Percentiles rank a stretch among this genome's conserved stretches.
Conservation (phyloP, 1,140 invertebrate genomes). For the Lasaia peninsularis region DNA sequence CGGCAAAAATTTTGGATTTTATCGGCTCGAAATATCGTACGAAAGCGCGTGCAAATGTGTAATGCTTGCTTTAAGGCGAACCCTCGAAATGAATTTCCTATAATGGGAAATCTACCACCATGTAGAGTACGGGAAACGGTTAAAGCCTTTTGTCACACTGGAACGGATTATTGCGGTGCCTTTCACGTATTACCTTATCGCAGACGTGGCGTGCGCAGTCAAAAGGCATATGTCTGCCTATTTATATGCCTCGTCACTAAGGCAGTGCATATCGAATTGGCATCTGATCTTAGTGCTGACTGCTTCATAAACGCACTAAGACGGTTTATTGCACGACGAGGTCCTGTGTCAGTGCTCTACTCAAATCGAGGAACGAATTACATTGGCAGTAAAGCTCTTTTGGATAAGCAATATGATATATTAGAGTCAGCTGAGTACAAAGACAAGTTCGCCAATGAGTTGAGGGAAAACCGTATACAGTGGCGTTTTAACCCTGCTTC, state of each 20-base stretch:
- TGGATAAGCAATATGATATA: slow-evolving; percentile 19
- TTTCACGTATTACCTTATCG: background rate
- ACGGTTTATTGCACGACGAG: slow-evolving; percentile 46
- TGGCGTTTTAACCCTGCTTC: slow-evolving; percentile 31
- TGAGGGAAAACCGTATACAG: slow-evolving; percentile 23
- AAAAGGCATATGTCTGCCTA: slow-evolving; percentile 13
- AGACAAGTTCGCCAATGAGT: background rate
- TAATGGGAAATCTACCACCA: background rate
- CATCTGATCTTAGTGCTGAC: background rate
- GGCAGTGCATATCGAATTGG: slow-evolving; percentile 14
- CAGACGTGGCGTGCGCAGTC: background rate
- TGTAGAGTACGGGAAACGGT: background rate
- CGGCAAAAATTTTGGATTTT: slow-evolving; percentile 42
- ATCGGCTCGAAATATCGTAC: background rate
- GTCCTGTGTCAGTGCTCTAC: slow-evolving; percentile 30
- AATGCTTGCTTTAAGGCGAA: slow-evolving; percentile 7
- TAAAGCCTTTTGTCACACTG: background rate
- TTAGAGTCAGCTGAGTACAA: slow-evolving; percentile 15
- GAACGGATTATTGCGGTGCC: background rate
- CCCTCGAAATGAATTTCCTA: background rate
- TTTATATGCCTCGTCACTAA: slow-evolving; percentile 11
- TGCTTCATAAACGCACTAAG: slow-evolving; percentile 41
- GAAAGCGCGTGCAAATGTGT: slow-evolving; percentile 13
- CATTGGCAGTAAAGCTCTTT: slow-evolving; percentile 18
- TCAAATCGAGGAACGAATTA: slow-evolving; percentile 40